These are phyloP conservation scores for Poeciliopsis occidentalis DNA, from an alignment of 2,113 vertebrate genomes.

Conservation along the genomic window DNA sequence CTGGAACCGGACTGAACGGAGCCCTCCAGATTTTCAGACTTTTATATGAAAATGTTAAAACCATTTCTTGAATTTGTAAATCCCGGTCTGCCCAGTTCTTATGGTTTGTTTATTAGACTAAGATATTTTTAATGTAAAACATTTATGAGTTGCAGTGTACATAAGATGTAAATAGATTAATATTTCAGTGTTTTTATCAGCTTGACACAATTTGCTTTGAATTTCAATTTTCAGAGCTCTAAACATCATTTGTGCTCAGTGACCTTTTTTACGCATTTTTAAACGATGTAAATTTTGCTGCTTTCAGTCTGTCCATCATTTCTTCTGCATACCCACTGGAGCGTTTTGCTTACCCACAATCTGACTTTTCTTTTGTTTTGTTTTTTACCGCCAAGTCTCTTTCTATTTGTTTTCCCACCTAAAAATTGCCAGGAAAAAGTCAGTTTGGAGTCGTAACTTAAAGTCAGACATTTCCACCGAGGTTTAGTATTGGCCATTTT, in stretches of 20 bases:
- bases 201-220: constrained; percentile 40
- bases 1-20: constrained; percentile 28
- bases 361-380: constrained; percentile 22
- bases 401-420: constrained; percentile 62
- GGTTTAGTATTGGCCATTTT: constrained; percentile 41
- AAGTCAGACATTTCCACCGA: constrained; percentile 82
- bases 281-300: constrained; percentile 56
- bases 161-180: constrained; percentile 79
- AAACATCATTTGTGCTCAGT: constrained; percentile 16
- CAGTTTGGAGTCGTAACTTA: constrained; percentile 52
- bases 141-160: constrained; percentile 71
- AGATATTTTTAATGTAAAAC: constrained; percentile 67
- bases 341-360: constrained; percentile 20
- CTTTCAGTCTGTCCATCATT: constrained; percentile 71
- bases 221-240: constrained; percentile 57
- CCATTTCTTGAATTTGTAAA: constrained; percentile 58
- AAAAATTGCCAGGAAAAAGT: constrained; percentile 14
- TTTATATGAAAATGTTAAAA: constrained; percentile 20
- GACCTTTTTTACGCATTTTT: constrained; percentile 35
- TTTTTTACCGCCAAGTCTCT: constrained; percentile 52
- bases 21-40: constrained; percentile 33
- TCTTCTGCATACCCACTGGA: constrained; percentile 49
- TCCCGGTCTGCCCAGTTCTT: constrained; percentile 41
- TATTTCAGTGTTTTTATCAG: constrained; percentile 68
- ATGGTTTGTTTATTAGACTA: constrained; percentile 48